A percentile compares a stretch with the other conserved stretches of the same genome.
phyloP scores from a whole-genome alignment of 1,140 invertebrate species.

The Amyelois transitella region DNA sequence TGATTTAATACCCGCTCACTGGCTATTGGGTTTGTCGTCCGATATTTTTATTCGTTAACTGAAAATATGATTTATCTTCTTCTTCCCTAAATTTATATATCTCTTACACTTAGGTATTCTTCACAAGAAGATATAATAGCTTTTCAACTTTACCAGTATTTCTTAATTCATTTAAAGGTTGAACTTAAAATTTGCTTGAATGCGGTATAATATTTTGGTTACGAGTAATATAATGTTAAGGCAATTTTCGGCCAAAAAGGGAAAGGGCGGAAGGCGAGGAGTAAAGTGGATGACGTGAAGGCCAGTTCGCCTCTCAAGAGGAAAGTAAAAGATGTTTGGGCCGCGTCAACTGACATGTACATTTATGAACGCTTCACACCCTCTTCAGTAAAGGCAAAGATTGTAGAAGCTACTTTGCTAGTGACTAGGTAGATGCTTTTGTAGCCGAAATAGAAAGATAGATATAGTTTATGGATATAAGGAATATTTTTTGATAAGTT shows the following conservation, averaged over 20 bases:
- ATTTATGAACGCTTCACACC: slow-evolving; percentile 42
- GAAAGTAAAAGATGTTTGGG: slow-evolving; percentile 50
- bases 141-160: no score
- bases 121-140: no score
- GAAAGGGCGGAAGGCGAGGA: slow-evolving; percentile 30
- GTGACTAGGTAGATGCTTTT: slow-evolving; percentile 20
- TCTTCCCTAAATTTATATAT: background rate
- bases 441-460: slow-evolving; percentile 22
- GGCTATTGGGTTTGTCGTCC: slow-evolving; percentile 24
- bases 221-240: slow-evolving; percentile 3
- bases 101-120: no score
- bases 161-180: background rate
- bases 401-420: slow-evolving; percentile 17
- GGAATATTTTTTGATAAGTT: background rate
- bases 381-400: slow-evolving; percentile 34
- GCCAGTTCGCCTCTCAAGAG: slow-evolving; percentile 38
- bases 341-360: slow-evolving; percentile 38
- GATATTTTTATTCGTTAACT: slow-evolving; percentile 29
- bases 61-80: background rate
- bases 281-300: slow-evolving; percentile 40
- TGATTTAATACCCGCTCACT: slow-evolving; percentile 45
- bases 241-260: slow-evolving; percentile 13
- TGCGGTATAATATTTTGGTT: background rate
- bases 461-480: background rate
- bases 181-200: background rate